A percentile compares a stretch with the other conserved stretches of the same genome.
phyloP scores from a whole-genome alignment of 2,888 invertebrate species.

The Sarcophaga caerulescens region DNA sequence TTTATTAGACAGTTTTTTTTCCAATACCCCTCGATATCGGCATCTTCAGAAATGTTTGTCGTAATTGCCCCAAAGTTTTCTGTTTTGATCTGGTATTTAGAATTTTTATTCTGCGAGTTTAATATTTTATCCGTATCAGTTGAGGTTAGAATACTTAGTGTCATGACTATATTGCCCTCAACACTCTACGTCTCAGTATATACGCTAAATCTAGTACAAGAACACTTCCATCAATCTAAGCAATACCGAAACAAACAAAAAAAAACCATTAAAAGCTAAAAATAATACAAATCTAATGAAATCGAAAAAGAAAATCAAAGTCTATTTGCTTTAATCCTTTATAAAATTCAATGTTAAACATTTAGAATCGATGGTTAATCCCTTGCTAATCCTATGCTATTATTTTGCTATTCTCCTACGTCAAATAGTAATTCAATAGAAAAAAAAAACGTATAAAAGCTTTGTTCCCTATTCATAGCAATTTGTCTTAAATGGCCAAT shows the following conservation, averaged over 20 bases:
- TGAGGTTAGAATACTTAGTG: too few species aligned
- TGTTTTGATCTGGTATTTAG: too few species aligned
- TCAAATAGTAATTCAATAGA: constrained; percentile 8
- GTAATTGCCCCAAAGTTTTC: too few species aligned
- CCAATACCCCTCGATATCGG: too few species aligned
- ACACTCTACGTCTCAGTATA: background rate
- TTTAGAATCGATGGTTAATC: constrained; percentile 53
- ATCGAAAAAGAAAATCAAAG: constrained; percentile 26
- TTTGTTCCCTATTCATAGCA: background rate
- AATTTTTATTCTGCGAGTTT: too few species aligned
- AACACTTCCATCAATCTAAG: constrained; percentile 10
- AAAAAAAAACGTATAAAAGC: constrained; percentile 56
- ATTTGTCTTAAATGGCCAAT: constrained; percentile 57
- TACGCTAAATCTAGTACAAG: constrained; percentile 35
- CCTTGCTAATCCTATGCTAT: background rate
- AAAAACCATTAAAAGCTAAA: background rate
- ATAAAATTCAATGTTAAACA: constrained; percentile 54
- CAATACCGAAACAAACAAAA: too few species aligned
- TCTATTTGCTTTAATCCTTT: constrained; percentile 50
- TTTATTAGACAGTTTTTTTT: too few species aligned
- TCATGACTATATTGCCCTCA: background rate
- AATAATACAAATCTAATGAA: constrained; percentile 18
- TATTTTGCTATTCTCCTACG: background rate
- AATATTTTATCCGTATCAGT: too few species aligned
- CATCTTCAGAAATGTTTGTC: too few species aligned